These are phyloP conservation scores for Calidris pygmaea DNA, from an alignment of 2,113 vertebrate genomes.

Conservation along the genomic window DNA sequence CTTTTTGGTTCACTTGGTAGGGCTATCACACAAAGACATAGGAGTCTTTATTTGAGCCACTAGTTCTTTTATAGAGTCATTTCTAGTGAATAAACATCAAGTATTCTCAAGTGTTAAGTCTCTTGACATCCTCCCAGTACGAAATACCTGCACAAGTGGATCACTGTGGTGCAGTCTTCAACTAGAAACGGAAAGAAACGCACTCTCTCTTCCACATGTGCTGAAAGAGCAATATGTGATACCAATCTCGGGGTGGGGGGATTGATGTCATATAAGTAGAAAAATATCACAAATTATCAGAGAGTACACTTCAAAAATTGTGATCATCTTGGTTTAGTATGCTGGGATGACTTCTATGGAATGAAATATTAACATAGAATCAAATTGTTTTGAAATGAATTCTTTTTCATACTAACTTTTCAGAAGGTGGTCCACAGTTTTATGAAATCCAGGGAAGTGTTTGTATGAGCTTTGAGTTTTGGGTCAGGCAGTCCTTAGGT, in stretches of 20 bases:
- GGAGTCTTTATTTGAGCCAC: neutral
- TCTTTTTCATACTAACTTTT: neutral
- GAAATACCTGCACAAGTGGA: neutral
- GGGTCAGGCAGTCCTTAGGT: neutral
- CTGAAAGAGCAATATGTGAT: neutral
- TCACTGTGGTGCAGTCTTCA: neutral
- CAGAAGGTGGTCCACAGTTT: neutral
- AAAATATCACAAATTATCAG: neutral
- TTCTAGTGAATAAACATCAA: conserved; percentile 23
- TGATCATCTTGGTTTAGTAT: neutral
- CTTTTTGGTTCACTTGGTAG: neutral
- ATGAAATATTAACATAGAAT: neutral
- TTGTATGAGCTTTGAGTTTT: neutral
- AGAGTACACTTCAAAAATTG: neutral
- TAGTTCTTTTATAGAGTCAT: neutral
- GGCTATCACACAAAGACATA: neutral
- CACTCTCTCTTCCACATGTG: neutral
- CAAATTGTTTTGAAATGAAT: neutral
- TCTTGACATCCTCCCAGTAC: conserved; percentile 18
- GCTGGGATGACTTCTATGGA: neutral
- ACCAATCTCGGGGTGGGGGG: neutral
- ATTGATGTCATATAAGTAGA: neutral
- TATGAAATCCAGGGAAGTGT: neutral
- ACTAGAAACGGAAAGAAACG: neutral
- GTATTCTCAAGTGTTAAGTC: conserved; percentile 19